These are phyloP conservation scores for Megalurothrips usitatus DNA, from an alignment of 2,888 invertebrate genomes.

Conservation along the genomic window DNA sequence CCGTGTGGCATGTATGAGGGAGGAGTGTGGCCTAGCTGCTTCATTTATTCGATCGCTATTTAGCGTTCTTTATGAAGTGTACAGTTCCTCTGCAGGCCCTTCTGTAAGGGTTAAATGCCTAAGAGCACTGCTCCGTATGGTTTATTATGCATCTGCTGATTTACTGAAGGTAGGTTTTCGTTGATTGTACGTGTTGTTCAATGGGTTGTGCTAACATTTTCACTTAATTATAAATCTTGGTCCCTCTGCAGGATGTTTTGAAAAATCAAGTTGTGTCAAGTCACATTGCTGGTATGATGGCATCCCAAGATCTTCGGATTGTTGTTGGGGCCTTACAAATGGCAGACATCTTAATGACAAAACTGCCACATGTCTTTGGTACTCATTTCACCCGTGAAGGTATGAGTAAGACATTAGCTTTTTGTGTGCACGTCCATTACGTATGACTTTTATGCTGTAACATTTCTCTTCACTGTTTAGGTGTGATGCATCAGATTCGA, in stretches of 20 bases:
- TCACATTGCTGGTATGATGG: constrained; percentile 98
- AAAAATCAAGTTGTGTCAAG: constrained; percentile 81
- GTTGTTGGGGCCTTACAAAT: constrained; percentile 96
- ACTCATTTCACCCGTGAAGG: constrained; percentile 96
- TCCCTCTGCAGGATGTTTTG: constrained; percentile 48
- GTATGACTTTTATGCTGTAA: constrained; percentile 25
- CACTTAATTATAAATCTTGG: background rate
- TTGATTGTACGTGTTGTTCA: background rate
- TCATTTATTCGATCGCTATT: constrained; percentile 75
- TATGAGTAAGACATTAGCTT: constrained; percentile 33
- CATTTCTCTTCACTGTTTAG: constrained; percentile 39
- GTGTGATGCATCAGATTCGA: constrained; percentile 84
- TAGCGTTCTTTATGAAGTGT: constrained; percentile 94
- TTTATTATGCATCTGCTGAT: constrained; percentile 87
- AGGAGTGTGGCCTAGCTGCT: constrained; percentile 65
- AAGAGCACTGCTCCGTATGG: constrained; percentile 91
- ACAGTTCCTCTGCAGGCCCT: constrained; percentile 96
- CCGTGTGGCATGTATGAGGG: constrained; percentile 62
- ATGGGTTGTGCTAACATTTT: too few species aligned
- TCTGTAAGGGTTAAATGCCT: constrained; percentile 96
- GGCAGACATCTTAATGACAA: constrained; percentile 94
- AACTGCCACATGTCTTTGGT: constrained; percentile 90
- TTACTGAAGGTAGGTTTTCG: constrained; percentile 60
- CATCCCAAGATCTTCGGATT: constrained; percentile 91
- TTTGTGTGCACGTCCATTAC: background rate